Percentiles rank a stretch among this genome's conserved stretches.
Conservation (phyloP, 2,113 vertebrate species). For the Cryptomyrus ogoouensis region DNA sequence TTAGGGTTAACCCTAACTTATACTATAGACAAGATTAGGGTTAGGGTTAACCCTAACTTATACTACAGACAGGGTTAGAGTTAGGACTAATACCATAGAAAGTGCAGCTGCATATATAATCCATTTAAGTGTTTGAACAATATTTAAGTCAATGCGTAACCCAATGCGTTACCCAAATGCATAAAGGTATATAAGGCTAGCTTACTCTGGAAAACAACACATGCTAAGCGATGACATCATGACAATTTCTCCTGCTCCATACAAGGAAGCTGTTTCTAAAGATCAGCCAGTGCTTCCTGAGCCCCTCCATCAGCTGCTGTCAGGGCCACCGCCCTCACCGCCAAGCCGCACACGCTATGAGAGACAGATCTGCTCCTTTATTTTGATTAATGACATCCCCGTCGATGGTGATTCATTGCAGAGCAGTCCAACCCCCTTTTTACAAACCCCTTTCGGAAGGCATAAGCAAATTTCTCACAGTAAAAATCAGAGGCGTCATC, state of each 20-base stretch:
- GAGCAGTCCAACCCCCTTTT: background rate
- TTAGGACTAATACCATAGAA: background rate
- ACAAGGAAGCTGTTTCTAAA: background rate
- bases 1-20: background rate
- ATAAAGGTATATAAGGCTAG: background rate
- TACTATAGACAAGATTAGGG: too few relatives aligned
- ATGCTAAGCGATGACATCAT: background rate
- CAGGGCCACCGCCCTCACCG: background rate
- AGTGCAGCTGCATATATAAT: background rate
- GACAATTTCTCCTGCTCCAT: background rate
- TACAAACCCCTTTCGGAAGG: background rate
- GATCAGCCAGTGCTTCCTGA: background rate
- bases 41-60: background rate
- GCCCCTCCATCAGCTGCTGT: background rate
- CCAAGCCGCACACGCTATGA: background rate
- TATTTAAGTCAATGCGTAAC: background rate
- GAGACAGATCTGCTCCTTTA: background rate
- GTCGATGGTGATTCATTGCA: background rate
- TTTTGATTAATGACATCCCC: slow-evolving; percentile 10
- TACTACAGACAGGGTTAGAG: background rate
- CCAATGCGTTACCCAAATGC: background rate
- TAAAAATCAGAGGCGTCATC: background rate
- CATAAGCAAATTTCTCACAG: slow-evolving; percentile 10
- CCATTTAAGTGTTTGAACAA: background rate
- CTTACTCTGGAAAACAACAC: background rate